Evolutionary conservation across 2,888 invertebrate genomes (phyloP), one percentile per base, ranked within the genome.

Genomic region (Aspidapion aeneum): DNA sequence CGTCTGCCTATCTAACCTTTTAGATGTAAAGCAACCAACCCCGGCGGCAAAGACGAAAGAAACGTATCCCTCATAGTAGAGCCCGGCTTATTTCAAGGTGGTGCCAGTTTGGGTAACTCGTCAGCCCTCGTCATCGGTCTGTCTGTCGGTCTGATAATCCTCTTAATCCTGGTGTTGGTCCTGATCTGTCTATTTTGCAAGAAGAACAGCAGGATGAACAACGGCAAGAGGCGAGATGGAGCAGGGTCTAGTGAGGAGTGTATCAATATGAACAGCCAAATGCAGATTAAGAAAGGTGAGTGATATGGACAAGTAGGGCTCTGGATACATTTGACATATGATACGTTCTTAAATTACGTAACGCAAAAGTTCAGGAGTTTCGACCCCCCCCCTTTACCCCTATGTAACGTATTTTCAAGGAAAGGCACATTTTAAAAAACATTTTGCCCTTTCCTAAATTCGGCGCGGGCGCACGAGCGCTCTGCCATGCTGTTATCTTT

Each of bases 221-320:
- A 63, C 50, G 61, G 73, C 18, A 78, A 79, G 65, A 71, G 74
- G 54, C 71, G 73, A 35, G 75, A 75, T 18, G 73, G 69, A 17
- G 75, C 74, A 61, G 69, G 71, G 51, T 77, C 78, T 3, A 78
- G 75, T 49, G 79, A 79, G 63, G 78, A 90, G 68, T 88, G 90
- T 12, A 83, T 89, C 71, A 84, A 90, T 64, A 90, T 90, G 75
- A 89, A 89, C 1, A 90, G 90, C 0, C 89, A 90, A 1, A 87
- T 89, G 63, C 93, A 94, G 75, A 91, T 93, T 84, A 92, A 93
- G 76, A 93, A 94, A 78, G 90, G 91, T 35, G 35, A 35, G 35
- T 35, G 35, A 35, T 35, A 7, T n/a, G n/a, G n/a, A n/a, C n/a
- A n/a, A n/a, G n/a, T n/a, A n/a, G n/a, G n/a, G n/a, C n/a, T n/a